Percentiles rank a stretch among this genome's conserved stretches.
Conservation (phyloP, 1,140 invertebrate genomes). For the Drosophila burlai region DNA sequence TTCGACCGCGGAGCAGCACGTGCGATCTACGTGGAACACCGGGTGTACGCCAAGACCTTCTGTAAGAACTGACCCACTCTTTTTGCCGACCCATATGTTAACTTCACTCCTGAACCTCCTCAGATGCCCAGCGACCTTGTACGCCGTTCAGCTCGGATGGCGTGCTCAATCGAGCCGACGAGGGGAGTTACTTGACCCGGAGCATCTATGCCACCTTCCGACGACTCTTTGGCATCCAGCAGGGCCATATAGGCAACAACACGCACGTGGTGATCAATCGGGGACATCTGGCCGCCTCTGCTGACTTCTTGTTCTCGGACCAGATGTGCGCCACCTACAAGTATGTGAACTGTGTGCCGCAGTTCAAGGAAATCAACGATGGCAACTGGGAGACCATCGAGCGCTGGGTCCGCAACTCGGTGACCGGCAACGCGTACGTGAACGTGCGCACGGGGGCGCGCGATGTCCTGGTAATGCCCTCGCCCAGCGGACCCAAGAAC, state of each 20-base stretch:
- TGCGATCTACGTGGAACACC: slow-evolving; percentile 26
- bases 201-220: slow-evolving; percentile 30
- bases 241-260: slow-evolving; percentile 35
- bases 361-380: slow-evolving; percentile 85
- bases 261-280: slow-evolving; percentile 42
- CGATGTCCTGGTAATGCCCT: slow-evolving; percentile 11
- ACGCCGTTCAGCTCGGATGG: slow-evolving; percentile 36
- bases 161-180: slow-evolving; percentile 28
- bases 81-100: no score
- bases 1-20: slow-evolving; percentile 22
- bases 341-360: slow-evolving; percentile 85
- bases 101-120: no score
- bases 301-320: slow-evolving; percentile 49
- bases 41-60: slow-evolving; percentile 39
- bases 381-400: slow-evolving; percentile 85
- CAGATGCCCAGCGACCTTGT: slow-evolving; percentile 33
- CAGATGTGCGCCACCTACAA: slow-evolving; percentile 76
- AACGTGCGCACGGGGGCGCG: slow-evolving; percentile 31
- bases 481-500: background rate
- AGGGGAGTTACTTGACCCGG: slow-evolving; percentile 20
- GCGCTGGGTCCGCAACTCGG: slow-evolving; percentile 39
- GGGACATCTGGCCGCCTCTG: slow-evolving; percentile 54
- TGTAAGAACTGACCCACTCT: slow-evolving; percentile 15
- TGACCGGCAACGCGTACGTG: slow-evolving; percentile 14
- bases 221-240: slow-evolving; percentile 27